phyloP scores from a whole-genome alignment of 2,113 vertebrate genomes.

The Prunella himalayana region DNA sequence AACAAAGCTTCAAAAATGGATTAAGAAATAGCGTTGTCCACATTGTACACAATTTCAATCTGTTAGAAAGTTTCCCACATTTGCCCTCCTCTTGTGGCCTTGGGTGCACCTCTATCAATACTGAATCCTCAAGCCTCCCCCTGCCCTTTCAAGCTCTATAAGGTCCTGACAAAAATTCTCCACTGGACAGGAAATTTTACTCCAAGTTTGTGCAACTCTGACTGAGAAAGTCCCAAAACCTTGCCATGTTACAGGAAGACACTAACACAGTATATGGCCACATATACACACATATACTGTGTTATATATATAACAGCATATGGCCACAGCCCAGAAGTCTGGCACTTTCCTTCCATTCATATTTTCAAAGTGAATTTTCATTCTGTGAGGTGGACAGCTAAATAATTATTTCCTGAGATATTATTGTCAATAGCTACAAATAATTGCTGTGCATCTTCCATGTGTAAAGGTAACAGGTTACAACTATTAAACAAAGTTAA shows the following conservation, averaged over 20 bases:
- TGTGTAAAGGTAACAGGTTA: neutral
- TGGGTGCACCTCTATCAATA: neutral
- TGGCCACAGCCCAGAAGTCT: neutral
- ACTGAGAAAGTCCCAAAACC: neutral
- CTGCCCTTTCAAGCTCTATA: no score
- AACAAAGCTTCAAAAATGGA: neutral
- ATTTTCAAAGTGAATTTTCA: neutral
- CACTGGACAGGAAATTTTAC: neutral
- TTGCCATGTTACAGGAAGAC: neutral
- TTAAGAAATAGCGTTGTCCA: neutral
- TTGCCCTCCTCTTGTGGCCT: fast-evolving
- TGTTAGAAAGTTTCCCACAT: neutral
- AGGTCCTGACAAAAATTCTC: neutral
- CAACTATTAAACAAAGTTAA: neutral
- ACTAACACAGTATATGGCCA: neutral
- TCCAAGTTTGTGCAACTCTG: neutral
- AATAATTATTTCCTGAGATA: neutral
- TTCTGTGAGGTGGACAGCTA: neutral
- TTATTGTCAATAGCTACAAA: neutral
- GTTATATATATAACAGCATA: neutral
- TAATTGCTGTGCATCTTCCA: neutral
- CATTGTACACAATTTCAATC: neutral
- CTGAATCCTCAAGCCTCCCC: no score
- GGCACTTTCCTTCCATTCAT: neutral
- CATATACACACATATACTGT: no score